Evolutionary conservation across 2,113 vertebrate species (phyloP).

Genomic region (Acanthochromis polyacanthus): DNA sequence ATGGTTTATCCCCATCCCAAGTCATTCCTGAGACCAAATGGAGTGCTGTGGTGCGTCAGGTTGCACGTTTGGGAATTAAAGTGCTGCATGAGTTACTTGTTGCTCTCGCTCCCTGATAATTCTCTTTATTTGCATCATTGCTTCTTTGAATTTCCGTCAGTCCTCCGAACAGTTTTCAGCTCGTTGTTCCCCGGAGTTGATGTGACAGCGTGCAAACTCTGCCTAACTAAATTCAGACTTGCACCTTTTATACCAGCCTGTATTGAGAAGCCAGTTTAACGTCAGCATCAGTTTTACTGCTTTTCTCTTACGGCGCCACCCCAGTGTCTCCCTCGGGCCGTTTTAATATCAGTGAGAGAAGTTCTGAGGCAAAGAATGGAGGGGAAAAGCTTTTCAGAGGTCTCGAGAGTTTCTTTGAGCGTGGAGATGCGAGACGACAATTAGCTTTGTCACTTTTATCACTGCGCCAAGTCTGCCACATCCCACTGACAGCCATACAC

Average conservation of each 20-base stretch:
- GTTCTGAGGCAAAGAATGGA: slow-evolving; percentile 35
- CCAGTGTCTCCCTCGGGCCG: slow-evolving; percentile 44
- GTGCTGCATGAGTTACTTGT: background rate
- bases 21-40: slow-evolving; percentile 28
- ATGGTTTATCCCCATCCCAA: slow-evolving; percentile 30
- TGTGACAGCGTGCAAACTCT: background rate
- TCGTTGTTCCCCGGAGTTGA: background rate
- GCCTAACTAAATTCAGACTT: slow-evolving; percentile 20
- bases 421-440: slow-evolving; percentile 40
- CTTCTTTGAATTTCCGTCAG: background rate
- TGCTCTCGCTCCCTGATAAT: slow-evolving; percentile 9
- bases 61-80: slow-evolving; percentile 4
- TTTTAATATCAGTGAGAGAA: slow-evolving; percentile 45
- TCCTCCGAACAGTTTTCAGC: slow-evolving; percentile 29
- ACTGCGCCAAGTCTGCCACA: slow-evolving; percentile 20
- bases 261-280: slow-evolving; percentile 6
- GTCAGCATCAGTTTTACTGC: slow-evolving; percentile 38
- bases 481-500: slow-evolving; percentile 45
- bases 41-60: background rate
- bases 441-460: slow-evolving; percentile 67
- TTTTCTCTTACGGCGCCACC: slow-evolving; percentile 12
- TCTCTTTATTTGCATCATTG: slow-evolving; percentile 15
- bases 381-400: slow-evolving; percentile 19
- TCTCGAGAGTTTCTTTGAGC: slow-evolving; percentile 33
- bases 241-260: background rate